Percentiles rank a stretch among this genome's conserved stretches.
Conservation (phyloP, 2,888 invertebrate genomes). For the Drosophila pseudotakahashii region DNA sequence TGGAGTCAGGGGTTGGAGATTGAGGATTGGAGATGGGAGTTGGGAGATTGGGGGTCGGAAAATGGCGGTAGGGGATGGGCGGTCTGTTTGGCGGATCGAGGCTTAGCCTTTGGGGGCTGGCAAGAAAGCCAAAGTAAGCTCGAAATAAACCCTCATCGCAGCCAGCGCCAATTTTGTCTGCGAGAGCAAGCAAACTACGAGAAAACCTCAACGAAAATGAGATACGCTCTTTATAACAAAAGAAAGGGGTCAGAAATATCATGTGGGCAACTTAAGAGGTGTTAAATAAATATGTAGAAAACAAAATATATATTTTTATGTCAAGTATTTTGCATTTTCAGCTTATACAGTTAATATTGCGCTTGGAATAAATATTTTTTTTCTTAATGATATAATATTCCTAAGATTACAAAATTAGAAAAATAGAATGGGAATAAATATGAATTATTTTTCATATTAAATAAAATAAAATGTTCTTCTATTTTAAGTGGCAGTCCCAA, state of each 20-base stretch:
- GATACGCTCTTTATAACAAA: constrained; percentile 28
- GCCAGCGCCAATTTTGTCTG: constrained; percentile 60
- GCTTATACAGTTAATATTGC: too few species aligned
- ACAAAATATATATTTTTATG: too few species aligned
- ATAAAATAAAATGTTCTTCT: background rate
- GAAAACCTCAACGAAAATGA: background rate
- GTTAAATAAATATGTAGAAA: too few species aligned
- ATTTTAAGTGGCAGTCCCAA: background rate
- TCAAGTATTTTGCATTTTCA: too few species aligned
- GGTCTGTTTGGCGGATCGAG: constrained; percentile 34
- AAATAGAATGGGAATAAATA: too few species aligned
- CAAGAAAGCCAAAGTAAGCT: constrained; percentile 77
- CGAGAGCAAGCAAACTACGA: constrained; percentile 5
- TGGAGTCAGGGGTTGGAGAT: constrained; percentile 4
- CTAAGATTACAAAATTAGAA: too few species aligned
- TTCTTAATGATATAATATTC: too few species aligned
- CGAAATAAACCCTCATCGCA: constrained; percentile 75
- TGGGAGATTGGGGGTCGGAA: constrained; percentile 2
- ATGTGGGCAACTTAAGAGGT: background rate
- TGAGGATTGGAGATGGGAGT: too few species aligned
- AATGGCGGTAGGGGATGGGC: background rate
- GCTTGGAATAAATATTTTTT: too few species aligned
- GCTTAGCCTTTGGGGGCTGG: constrained; percentile 40
- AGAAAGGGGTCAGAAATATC: background rate
- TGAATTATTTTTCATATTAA: background rate